A percentile compares a stretch with the other conserved stretches of the same genome.
These are phyloP conservation scores for Chrysotoxum bicinctum DNA, from an alignment of 2,888 invertebrate species.

Conservation along the genomic window DNA sequence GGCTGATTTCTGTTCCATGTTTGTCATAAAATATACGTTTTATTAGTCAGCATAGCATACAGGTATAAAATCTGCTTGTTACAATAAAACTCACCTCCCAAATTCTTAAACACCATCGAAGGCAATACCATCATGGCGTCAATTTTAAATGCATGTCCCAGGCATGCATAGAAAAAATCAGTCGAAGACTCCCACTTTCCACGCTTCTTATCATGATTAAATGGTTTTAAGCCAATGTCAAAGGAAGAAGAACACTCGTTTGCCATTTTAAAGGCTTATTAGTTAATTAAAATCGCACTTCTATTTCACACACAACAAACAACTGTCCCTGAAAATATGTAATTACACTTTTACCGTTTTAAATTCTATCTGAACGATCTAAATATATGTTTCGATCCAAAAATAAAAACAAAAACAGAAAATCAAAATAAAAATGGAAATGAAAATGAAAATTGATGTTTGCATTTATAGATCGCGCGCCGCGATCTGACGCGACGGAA, in stretches of 20 bases:
- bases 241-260: conserved; percentile 74
- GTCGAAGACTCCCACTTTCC: conserved; percentile 89
- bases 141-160: conserved; percentile 91
- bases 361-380: conserved; percentile 22
- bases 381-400: conserved; percentile 51
- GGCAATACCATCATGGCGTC: conserved; percentile 90
- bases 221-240: conserved; percentile 78
- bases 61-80: not conserved
- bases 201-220: conserved; percentile 79
- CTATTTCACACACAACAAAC: conserved; percentile 8
- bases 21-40: not conserved
- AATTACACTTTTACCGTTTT: conserved; percentile 19
- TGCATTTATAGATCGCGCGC: conserved; percentile 43
- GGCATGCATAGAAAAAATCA: conserved; percentile 90
- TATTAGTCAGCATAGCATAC: too few relatives aligned
- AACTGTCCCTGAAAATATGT: conserved; percentile 14
- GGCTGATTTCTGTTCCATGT: not conserved
- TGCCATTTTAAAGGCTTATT: conserved; percentile 16
- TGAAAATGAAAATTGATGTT: conserved; percentile 31
- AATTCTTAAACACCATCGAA: conserved; percentile 76
- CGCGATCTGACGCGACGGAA: conserved; percentile 19
- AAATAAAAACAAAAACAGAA: conserved; percentile 45
- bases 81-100: conserved; percentile 76
- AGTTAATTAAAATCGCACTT: conserved; percentile 8
- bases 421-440: conserved; percentile 20